Percentiles rank a stretch among this genome's conserved stretches.
phyloP scores from a whole-genome alignment of 2,113 vertebrate genomes.

The Pionites leucogaster region DNA sequence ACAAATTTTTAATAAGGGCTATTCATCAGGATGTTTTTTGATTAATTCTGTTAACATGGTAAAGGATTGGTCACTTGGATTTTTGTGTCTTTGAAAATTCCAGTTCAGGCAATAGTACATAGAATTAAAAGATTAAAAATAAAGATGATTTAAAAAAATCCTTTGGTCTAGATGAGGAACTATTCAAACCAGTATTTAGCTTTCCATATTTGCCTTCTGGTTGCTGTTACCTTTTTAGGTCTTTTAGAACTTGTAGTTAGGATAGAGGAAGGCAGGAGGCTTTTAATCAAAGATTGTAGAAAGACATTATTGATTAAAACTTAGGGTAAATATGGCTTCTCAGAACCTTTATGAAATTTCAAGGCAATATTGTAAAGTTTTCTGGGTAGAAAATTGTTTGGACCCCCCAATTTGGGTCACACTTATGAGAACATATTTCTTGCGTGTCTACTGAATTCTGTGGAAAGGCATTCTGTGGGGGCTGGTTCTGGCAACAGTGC shows the following conservation, averaged over 20 bases:
- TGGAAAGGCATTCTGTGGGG: background rate
- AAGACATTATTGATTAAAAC: background rate
- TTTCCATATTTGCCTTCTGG: background rate
- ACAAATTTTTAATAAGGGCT: background rate
- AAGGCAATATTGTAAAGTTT: background rate
- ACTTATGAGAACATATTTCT: rapidly evolving
- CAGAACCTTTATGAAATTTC: background rate
- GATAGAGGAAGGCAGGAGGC: background rate
- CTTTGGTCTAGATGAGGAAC: background rate
- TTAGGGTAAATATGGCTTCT: background rate
- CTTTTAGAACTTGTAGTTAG: background rate
- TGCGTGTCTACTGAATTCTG: rapidly evolving
- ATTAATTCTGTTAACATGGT: background rate
- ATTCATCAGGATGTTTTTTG: background rate
- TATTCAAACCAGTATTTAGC: background rate
- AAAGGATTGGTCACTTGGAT: background rate
- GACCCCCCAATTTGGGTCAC: background rate
- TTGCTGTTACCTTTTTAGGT: background rate
- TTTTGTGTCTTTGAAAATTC: background rate
- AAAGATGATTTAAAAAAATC: background rate
- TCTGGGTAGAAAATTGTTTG: background rate
- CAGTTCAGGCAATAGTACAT: background rate
- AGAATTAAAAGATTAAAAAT: background rate
- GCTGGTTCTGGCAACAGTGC: background rate
- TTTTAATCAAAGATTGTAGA: background rate